Evolutionary conservation across 2,888 invertebrate species (phyloP).

Genomic region (Apamea epomidion): DNA sequence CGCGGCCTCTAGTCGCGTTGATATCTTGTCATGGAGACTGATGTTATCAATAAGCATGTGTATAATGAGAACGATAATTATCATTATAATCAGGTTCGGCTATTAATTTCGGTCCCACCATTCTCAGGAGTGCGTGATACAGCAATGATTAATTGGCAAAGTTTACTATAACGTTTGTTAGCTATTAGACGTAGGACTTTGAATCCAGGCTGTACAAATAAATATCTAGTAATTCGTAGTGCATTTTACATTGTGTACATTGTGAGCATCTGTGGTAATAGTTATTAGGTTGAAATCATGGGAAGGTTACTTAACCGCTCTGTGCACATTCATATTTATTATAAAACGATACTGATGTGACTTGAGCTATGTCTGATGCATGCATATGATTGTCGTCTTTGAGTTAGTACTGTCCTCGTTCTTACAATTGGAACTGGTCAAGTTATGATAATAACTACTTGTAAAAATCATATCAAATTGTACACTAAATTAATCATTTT

Average conservation of each 20-base stretch:
- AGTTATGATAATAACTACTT: slow-evolving; percentile 61
- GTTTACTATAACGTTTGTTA: slow-evolving; percentile 85
- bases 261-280: slow-evolving; percentile 86
- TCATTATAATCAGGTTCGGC: slow-evolving; percentile 68
- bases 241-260: slow-evolving; percentile 88
- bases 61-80: slow-evolving; percentile 63
- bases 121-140: slow-evolving; percentile 72
- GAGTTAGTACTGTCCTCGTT: slow-evolving; percentile 62
- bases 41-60: slow-evolving; percentile 85
- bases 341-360: slow-evolving; percentile 65
- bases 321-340: slow-evolving; percentile 76
- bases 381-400: slow-evolving; percentile 61
- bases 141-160: slow-evolving; percentile 78
- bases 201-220: slow-evolving; percentile 89
- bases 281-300: slow-evolving; percentile 82
- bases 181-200: slow-evolving; percentile 88
- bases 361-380: slow-evolving; percentile 65
- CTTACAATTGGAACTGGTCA: slow-evolving; percentile 60
- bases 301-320: slow-evolving; percentile 78
- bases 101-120: slow-evolving; percentile 71
- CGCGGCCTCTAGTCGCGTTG: slow-evolving; percentile 76
- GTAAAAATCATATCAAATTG: slow-evolving; percentile 78
- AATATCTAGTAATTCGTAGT: slow-evolving; percentile 88
- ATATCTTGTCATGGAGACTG: slow-evolving; percentile 86
- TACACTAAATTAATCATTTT: slow-evolving; percentile 70